Evolutionary conservation across 64 coral and sea anemone species (phyloP), one percentile per base, ranked within the genome.

Genomic region (Platygyra sinensis): DNA sequence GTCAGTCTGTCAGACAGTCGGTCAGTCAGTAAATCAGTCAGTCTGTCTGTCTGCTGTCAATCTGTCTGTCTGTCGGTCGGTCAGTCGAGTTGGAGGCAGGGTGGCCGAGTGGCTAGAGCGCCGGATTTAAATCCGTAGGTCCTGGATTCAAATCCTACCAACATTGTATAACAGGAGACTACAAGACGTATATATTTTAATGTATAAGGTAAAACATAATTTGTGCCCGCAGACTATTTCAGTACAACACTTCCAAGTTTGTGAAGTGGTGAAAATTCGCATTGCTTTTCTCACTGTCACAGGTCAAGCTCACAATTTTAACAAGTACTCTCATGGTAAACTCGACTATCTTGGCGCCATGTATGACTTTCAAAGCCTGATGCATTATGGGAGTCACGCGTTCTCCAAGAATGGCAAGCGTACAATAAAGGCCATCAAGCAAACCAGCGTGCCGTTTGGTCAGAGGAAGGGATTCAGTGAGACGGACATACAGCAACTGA

Each of bases 351-450:
- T 95, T 25, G 63, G 74, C 30, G 62, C 87, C 27, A 77, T 87
- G 27, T 95, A 95, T 32, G 94, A 95, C 24, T 95, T 90, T 59
- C 50, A 80, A 52, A 95, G 94, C 61, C 87, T 95, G 76, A 95
- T 95, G 94, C 94, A 95, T 92, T 95, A 95, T 89, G 94, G 94
- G 28, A 91, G 76, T 27, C 86, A 39, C n/a, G 86, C 89, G 22
- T 95, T 95, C 72, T 90, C 87, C 27, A 92, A 87, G 52, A 95
- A 95, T 80, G 75, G 82, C 3, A 88, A 92, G 42, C 78, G 76
- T 15, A 95, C 94, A 64, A 67, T 95, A 51, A 76, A 83, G 38
- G 87, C 84, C 67, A 31, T 95, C 31, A 89, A 86, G 20, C 59
- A 95, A 54, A 78, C 94, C 60, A 30, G 36, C 39, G 76, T 88